Percentiles rank a stretch among this genome's conserved stretches.
These are phyloP conservation scores for Epirrhoe alternata DNA, from an alignment of 2,888 invertebrate species.

Conservation along the genomic window DNA sequence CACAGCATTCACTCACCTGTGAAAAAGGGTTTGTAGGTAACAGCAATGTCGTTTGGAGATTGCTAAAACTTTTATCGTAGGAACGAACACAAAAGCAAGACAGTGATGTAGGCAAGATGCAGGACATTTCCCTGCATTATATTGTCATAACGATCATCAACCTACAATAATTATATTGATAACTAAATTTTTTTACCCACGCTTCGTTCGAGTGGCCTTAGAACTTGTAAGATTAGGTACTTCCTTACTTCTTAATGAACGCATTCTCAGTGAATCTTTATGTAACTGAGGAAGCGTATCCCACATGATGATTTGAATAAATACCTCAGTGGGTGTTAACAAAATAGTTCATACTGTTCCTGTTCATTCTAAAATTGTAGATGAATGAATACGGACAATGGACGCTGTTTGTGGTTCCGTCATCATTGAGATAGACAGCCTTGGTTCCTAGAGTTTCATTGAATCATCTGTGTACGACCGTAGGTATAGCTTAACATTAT, in stretches of 20 bases:
- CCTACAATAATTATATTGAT: no score
- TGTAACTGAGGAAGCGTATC: constrained; percentile 12
- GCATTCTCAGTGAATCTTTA: neutral
- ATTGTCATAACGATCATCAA: neutral
- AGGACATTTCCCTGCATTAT: neutral
- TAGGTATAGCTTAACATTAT: neutral
- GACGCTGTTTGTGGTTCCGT: constrained; percentile 22
- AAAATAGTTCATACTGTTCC: constrained; percentile 19
- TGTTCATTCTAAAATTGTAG: constrained; percentile 23
- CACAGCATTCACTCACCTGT: constrained; percentile 87
- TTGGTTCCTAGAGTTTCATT: constrained; percentile 1
- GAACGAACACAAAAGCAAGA: neutral
- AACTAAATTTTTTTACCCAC: no score
- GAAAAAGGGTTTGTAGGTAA: neutral
- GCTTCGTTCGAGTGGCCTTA: no score
- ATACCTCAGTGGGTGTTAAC: constrained; percentile 8
- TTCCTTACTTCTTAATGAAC: neutral
- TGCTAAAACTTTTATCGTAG: constrained; percentile 4
- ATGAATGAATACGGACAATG: constrained; percentile 20
- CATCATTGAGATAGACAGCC: constrained; percentile 20
- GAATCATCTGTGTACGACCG: neutral
- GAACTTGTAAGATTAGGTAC: neutral
- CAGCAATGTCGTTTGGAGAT: constrained; percentile 5
- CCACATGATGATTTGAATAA: constrained; percentile 10
- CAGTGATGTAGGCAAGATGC: neutral